Evolutionary conservation across 2,888 invertebrate genomes (phyloP).

Genomic region (Lepetodrilus schrolli): DNA sequence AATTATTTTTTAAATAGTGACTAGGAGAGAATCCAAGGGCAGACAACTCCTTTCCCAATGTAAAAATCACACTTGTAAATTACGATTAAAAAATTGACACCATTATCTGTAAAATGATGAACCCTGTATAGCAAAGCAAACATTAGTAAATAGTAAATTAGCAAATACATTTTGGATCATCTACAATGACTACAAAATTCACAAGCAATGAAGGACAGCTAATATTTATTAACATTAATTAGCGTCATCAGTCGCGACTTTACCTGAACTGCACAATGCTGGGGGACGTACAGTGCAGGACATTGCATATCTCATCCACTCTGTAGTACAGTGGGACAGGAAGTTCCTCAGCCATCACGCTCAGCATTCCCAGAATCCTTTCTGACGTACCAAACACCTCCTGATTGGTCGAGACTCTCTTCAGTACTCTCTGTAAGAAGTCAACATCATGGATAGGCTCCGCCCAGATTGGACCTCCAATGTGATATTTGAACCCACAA

Average conservation of each 20-base stretch:
- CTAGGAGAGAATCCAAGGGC: not conserved
- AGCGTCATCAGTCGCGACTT: too few species aligned
- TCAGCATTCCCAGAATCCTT: conserved; percentile 81
- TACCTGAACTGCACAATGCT: conserved; percentile 79
- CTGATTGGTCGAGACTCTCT: conserved; percentile 58
- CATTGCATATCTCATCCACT: conserved; percentile 84
- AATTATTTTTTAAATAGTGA: not conserved
- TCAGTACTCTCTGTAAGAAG: conserved; percentile 84
- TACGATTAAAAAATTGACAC: too few species aligned
- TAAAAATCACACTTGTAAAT: too few species aligned
- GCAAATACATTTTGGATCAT: too few species aligned
- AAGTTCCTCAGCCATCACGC: conserved; percentile 86
- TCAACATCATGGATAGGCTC: conserved; percentile 86
- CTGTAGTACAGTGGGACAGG: conserved; percentile 92
- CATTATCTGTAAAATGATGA: too few species aligned
- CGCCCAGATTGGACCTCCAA: conserved; percentile 95
- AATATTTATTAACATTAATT: too few species aligned
- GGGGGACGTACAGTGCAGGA: conserved; percentile 79
- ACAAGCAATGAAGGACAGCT: too few species aligned
- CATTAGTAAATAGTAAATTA: too few species aligned
- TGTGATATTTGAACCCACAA: conserved; percentile 85
- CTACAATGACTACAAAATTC: too few species aligned
- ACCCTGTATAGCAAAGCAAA: too few species aligned
- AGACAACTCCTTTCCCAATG: not conserved
- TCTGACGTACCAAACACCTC: conserved; percentile 82